Conservation (phyloP, 2,113 vertebrate genomes). For the Sebastes schlegelii region DNA sequence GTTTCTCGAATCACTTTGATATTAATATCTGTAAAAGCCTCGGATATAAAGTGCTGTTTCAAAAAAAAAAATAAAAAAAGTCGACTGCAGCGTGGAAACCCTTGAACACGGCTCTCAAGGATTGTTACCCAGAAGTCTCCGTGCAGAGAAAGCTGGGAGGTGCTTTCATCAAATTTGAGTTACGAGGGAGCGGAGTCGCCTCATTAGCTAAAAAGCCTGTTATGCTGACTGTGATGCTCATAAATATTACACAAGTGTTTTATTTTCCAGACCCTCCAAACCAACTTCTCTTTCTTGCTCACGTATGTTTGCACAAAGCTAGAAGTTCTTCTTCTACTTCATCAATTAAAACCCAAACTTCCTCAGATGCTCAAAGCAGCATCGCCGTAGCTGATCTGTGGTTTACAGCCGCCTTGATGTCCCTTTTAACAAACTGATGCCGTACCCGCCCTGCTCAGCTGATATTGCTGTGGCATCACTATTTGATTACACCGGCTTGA, state of each 20-base stretch:
- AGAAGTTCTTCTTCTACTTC: background rate
- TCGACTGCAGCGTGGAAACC: conserved; percentile 26
- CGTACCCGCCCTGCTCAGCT: conserved; percentile 5
- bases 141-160: background rate
- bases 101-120: conserved; percentile 28
- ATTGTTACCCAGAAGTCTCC: conserved; percentile 37
- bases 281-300: conserved; percentile 2
- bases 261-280: background rate
- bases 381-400: background rate
- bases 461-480: conserved; percentile 47
- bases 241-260: conserved; percentile 66
- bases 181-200: conserved; percentile 57
- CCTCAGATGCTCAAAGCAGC: background rate
- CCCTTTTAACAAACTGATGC: conserved; percentile 20
- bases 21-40: conserved; percentile 73
- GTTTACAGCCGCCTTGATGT: background rate
- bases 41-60: conserved; percentile 40
- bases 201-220: conserved; percentile 78
- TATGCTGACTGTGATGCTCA: conserved; percentile 67
- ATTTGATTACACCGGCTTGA: conserved; percentile 64
- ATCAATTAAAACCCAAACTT: background rate
- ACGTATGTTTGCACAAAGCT: conserved; percentile 15
- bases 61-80: conserved; percentile 5
- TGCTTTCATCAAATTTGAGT: conserved; percentile 66
- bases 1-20: conserved; percentile 53